Base-by-base conservation (phyloP, 1,140 invertebrate species). In the Palaemon carinicauda region DNA sequence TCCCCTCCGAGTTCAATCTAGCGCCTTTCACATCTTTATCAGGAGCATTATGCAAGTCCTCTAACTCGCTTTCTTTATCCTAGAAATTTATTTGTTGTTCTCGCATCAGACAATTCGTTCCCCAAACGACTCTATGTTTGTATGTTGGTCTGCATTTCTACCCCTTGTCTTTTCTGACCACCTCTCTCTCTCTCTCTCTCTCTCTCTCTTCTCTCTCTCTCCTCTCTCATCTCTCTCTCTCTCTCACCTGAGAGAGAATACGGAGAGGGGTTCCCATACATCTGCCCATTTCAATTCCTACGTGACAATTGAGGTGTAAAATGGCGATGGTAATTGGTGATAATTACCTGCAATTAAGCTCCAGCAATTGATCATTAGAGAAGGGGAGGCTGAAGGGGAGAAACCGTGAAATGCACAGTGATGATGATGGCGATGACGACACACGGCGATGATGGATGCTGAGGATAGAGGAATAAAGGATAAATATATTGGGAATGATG, bases 151-250 rank as follows among this genome's bases (percentile, higher is more conserved):
- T 41, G 41, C 17, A 5, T 17, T 3, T 60, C n/a, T n/a, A n/a
- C n/a, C n/a, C n/a, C n/a, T n/a, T n/a, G n/a, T n/a, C n/a, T n/a
- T n/a, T n/a, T n/a, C n/a, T n/a, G n/a, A n/a, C n/a, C n/a, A n/a
- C 14, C 54, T 24, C 24, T 87, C 21, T 79, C 5, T 79, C 77
- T 53, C 29, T 52, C 21, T 79, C 77, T 52, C 41, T 29, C 50
- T 79, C 29, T 78, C 88, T 33, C 78, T 87, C 54, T 87, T 33
- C 78, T 87, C 54, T 87, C 3, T 52, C 77, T 79, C 41, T n/a
- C n/a, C n/a, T n/a, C n/a, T n/a, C n/a, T n/a, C n/a, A n/a, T n/a
- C n/a, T 52, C 52, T 31, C 21, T 51, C 7, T 65, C 21, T 14
- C 27, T 80, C 51, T 27, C 19, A 21, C 21, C 50, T 69, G 29